These are phyloP conservation scores for Ascidia mentula DNA, from an alignment of 23 tunicate species.

Conservation along the genomic window DNA sequence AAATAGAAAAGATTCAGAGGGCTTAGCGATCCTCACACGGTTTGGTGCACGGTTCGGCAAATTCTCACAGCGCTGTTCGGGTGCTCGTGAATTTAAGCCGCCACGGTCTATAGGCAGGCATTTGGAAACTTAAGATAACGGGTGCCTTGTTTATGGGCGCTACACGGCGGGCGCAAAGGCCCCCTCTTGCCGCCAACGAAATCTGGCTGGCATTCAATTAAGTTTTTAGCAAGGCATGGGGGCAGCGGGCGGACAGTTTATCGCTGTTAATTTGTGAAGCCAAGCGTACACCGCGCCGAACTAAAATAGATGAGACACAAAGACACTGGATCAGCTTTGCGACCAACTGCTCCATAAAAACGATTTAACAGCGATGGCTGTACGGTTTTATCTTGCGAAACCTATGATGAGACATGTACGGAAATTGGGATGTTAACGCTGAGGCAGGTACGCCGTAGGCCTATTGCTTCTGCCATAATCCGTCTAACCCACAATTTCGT, in stretches of 20 bases:
- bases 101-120: slow-evolving; percentile 2
- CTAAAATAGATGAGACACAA: not conserved
- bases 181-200: not conserved
- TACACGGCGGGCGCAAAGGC: not conserved
- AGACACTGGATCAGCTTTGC: not conserved
- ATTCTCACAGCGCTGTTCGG: not conserved
- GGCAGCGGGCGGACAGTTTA: not conserved
- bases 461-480: not conserved
- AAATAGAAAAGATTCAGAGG: slow-evolving; percentile 8
- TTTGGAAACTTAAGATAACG: not conserved
- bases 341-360: not conserved
- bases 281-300: not conserved
- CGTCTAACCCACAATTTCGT: not conserved
- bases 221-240: not conserved
- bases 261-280: not conserved
- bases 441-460: too few species aligned
- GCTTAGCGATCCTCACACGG: slow-evolving; percentile 8
- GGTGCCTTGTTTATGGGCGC: not conserved
- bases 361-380: not conserved
- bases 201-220: not conserved
- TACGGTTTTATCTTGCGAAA: too few species aligned
- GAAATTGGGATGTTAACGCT: too few species aligned
- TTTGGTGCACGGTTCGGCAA: not conserved
- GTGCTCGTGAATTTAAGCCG: slow-evolving; percentile 3
- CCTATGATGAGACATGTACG: too few species aligned